Percentiles rank a stretch among this genome's conserved stretches.
phyloP scores from a whole-genome alignment of 2,888 invertebrate genomes.

The Timema podura region DNA sequence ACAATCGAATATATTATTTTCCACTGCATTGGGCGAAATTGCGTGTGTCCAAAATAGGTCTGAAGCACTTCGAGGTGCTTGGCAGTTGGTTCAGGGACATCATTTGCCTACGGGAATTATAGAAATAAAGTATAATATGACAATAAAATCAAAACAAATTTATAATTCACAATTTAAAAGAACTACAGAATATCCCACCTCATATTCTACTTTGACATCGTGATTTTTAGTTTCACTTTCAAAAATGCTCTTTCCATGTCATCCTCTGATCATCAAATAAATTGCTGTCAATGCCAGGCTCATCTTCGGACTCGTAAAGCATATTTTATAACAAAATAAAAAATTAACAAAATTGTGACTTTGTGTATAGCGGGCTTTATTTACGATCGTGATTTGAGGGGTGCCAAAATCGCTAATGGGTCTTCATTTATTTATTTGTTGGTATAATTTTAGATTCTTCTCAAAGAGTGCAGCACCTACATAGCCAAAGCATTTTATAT shows the following conservation, averaged over 20 bases:
- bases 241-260: constrained; percentile 6
- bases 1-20: constrained; percentile 52
- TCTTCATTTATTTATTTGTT: too few relatives aligned
- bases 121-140: neutral
- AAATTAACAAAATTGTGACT: too few relatives aligned
- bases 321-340: too few relatives aligned
- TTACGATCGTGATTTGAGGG: too few relatives aligned
- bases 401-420: too few relatives aligned
- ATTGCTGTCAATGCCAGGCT: too few relatives aligned
- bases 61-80: constrained; percentile 46
- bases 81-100: constrained; percentile 29
- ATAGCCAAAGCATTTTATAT: too few relatives aligned
- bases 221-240: neutral
- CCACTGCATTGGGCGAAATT: constrained; percentile 58
- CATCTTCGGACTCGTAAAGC: too few relatives aligned
- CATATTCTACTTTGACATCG: neutral
- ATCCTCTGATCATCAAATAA: neutral
- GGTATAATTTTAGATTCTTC: too few relatives aligned
- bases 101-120: neutral
- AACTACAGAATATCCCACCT: neutral
- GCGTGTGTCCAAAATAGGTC: constrained; percentile 52
- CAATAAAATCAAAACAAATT: neutral
- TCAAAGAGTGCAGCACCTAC: too few relatives aligned
- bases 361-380: too few relatives aligned
- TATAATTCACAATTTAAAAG: neutral